phyloP scores from a whole-genome alignment of 2,113 vertebrate genomes.

The Mirounga angustirostris region DNA sequence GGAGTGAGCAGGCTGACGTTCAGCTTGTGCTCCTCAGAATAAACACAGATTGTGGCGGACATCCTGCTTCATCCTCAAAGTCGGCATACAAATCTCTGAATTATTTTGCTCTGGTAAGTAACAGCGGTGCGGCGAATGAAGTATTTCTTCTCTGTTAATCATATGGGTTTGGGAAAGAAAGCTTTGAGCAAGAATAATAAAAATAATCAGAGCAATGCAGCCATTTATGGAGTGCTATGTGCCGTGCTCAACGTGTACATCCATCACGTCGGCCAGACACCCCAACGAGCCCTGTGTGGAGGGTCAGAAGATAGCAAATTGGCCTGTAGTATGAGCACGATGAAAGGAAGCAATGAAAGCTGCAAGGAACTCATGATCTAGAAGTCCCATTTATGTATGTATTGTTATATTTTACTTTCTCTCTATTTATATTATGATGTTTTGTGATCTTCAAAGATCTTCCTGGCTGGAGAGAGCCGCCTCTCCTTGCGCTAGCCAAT shows the following conservation, averaged over 20 bases:
- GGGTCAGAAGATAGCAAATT: neutral
- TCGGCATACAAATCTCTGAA: neutral
- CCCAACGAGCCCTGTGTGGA: neutral
- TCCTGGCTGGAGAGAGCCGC: neutral
- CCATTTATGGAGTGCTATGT: neutral
- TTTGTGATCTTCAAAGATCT: neutral
- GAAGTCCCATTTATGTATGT: neutral
- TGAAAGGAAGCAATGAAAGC: neutral
- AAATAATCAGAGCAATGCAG: neutral
- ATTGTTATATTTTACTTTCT: neutral
- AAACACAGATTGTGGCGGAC: neutral
- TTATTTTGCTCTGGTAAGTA: neutral
- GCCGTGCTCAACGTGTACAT: neutral
- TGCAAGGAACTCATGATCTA: neutral
- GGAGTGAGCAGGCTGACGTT: neutral
- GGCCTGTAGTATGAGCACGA: neutral
- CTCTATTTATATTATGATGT: neutral
- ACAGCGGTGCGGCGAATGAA: neutral
- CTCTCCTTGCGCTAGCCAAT: neutral
- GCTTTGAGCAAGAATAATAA: neutral
- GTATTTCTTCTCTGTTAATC: neutral
- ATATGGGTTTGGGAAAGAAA: neutral
- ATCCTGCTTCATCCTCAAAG: neutral
- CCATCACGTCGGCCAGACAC: accelerated
- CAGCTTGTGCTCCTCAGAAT: neutral